Base-by-base conservation (phyloP, 1,140 invertebrate species). In the Microplitis mediator region DNA sequence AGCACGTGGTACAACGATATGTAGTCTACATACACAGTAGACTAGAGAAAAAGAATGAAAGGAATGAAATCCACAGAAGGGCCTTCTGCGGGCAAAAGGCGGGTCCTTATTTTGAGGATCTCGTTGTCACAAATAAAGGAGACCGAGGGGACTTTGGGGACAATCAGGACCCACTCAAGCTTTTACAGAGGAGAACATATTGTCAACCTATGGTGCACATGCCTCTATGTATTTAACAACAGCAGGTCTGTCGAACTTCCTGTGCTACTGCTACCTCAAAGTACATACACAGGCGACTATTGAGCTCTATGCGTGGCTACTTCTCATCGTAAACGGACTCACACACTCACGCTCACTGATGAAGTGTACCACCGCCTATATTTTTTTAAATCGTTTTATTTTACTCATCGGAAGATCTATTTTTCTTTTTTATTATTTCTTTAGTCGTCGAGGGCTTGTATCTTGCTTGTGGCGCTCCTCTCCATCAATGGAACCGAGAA, bases 201-300 rank as follows among this genome's bases (percentile, higher is more conserved):
- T 80, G 80, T 80, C 80, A 80, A 81, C 76, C 74, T 76, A 11
- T 45, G 69, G 54, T 72, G 78, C 78, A 77, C 77, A 81, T 79
- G 79, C 76, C 62, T 71, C 61, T 58, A 75, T 71, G 74, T 70
- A 76, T 78, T 73, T 75, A 73, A 61, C 39, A 45, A 45, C 63
- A 72, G 77, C 77, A 78, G 74, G 77, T 81, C 78, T 81, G 77
- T 80, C 76, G 75, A 81, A 80, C 79, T 82, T 82, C 80, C 78
- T 81, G 79, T 74, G 9, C 39, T n/a, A 50, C 35, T 66, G 70
- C 36, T 64, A 67, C 50, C 11, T 50, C 63, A 52, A 34, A 16
- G 36, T 32, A 36, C 36, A 39, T 36, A 6, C 9, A 11, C 32
- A 23, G 23, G 23, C 23, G 23, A 2, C 23, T 2, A 23, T 23